Conservation (phyloP, 2,113 vertebrate genomes). For the Cebus imitator region DNA sequence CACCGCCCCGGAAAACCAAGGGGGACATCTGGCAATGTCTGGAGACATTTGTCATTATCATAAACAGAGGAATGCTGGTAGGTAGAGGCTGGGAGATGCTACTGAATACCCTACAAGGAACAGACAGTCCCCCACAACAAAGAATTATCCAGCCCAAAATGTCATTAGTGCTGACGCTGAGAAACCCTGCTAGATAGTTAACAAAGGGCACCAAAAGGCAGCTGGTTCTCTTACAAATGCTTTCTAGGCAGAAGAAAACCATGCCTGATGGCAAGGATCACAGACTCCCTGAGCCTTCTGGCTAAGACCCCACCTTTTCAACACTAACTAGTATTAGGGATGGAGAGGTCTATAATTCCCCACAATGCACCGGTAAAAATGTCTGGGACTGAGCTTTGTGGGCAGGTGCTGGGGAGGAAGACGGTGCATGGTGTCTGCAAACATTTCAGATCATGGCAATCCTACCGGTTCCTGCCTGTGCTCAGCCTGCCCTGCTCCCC, state of each 20-base stretch:
- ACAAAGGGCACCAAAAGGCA: not conserved
- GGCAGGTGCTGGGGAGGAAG: not conserved
- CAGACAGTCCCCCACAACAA: too few species aligned
- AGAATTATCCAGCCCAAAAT: not conserved
- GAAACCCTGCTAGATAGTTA: not conserved
- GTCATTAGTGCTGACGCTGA: not conserved
- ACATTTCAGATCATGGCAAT: rapidly evolving
- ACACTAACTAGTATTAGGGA: not conserved
- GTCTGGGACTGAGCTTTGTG: not conserved
- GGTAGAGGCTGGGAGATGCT: too few species aligned
- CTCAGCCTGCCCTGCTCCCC: not conserved
- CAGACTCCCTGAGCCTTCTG: not conserved
- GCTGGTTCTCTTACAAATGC: not conserved
- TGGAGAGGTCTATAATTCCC: not conserved
- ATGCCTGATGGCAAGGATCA: not conserved
- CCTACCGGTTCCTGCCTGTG: not conserved
- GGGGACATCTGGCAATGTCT: not conserved
- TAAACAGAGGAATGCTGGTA: not conserved
- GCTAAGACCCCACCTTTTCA: not conserved
- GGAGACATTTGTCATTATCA: not conserved
- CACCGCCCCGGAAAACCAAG: not conserved
- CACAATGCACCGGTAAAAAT: not conserved
- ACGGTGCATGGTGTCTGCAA: not conserved
- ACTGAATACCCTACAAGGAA: not conserved
- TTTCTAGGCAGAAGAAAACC: not conserved